phyloP scores from a whole-genome alignment of 2,113 vertebrate genomes.

The Sphaerodactylus townsendi region DNA sequence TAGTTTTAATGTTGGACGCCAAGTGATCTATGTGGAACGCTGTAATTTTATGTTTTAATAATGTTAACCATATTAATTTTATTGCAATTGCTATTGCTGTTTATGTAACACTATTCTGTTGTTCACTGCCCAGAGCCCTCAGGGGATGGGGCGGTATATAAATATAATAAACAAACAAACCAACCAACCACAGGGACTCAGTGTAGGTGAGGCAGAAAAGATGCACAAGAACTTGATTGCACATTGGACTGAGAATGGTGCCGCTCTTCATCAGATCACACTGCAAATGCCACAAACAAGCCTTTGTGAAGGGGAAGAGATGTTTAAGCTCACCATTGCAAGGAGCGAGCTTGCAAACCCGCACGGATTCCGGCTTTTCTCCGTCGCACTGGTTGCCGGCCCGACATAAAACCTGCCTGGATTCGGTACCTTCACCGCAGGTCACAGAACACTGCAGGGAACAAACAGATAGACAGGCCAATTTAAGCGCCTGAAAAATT shows the following conservation, averaged over 20 bases:
- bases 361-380: conserved; percentile 81
- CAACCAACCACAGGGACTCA: too few species aligned
- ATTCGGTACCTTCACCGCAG: conserved; percentile 89
- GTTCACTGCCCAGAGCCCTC: too few species aligned
- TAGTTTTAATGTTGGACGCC: too few species aligned
- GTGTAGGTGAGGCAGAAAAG: background rate
- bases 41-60: too few species aligned
- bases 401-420: conserved; percentile 84
- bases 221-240: too few species aligned
- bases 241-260: too few species aligned
- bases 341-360: conserved; percentile 79
- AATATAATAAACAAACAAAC: too few species aligned
- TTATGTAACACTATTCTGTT: too few species aligned
- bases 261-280: background rate
- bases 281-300: background rate
- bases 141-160: too few species aligned
- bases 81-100: too few species aligned
- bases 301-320: rapidly evolving
- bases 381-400: conserved; percentile 83
- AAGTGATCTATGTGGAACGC: too few species aligned
- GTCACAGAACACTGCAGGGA: conserved; percentile 87
- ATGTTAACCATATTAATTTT: too few species aligned
- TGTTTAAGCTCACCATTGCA: conserved; percentile 81
- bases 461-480: conserved; percentile 1
- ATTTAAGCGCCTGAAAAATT: background rate